Evolutionary conservation across 2,888 invertebrate genomes (phyloP).

Genomic region (Myathropa florea): DNA sequence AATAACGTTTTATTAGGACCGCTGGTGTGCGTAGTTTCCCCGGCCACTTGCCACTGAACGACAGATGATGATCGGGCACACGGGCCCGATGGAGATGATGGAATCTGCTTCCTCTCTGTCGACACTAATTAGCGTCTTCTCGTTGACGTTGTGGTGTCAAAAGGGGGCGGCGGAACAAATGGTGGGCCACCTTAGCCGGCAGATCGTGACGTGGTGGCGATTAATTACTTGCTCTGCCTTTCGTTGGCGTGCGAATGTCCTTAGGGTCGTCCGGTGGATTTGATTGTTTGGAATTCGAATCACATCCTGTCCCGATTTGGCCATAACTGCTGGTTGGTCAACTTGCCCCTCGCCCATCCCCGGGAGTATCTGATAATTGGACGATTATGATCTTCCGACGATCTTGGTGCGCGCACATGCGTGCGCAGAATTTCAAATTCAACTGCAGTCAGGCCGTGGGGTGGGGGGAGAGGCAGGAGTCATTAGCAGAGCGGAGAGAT

Average conservation of each 20-base stretch:
- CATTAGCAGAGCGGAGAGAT: conserved; percentile 43
- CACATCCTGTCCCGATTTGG: conserved; percentile 58
- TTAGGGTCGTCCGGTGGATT: conserved; percentile 14
- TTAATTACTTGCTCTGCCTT: conserved; percentile 43
- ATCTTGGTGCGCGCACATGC: conserved; percentile 16
- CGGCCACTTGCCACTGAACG: conserved; percentile 31
- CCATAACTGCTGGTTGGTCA: not conserved
- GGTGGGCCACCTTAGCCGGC: not conserved
- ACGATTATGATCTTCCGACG: conserved; percentile 39
- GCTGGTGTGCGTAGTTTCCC: conserved; percentile 17
- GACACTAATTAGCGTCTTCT: conserved; percentile 70
- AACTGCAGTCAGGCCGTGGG: not conserved
- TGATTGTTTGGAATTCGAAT: conserved; percentile 16
- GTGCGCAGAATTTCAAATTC: conserved; percentile 31
- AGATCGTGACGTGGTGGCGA: conserved; percentile 47
- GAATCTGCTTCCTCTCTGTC: conserved; percentile 66
- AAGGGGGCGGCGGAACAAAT: conserved; percentile 33
- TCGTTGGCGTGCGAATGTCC: conserved; percentile 23
- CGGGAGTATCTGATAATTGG: conserved; percentile 54
- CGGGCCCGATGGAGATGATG: conserved; percentile 33
- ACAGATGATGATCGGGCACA: conserved; percentile 26
- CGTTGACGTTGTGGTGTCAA: conserved; percentile 50
- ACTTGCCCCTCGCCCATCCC: conserved; percentile 12
- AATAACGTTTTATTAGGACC: conserved; percentile 67
- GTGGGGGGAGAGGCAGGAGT: not conserved